Percentiles rank a stretch among this genome's conserved stretches.
These are phyloP conservation scores for Norana najaformis DNA, from an alignment of 2,888 invertebrate genomes.

Conservation along the genomic window DNA sequence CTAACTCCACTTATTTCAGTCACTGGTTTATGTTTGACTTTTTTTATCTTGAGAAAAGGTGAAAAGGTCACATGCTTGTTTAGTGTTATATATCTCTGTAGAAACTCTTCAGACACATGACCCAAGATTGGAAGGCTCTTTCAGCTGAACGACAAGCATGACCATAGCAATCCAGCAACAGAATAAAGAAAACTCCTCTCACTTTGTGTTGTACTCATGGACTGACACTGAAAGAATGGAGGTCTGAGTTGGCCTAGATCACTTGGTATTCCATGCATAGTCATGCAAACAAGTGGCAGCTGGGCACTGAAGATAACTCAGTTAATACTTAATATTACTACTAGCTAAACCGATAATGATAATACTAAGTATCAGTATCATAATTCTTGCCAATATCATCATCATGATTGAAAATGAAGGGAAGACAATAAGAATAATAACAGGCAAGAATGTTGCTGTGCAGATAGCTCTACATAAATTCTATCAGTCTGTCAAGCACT, in stretches of 20 bases:
- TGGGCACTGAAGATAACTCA: background rate
- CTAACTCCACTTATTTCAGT: background rate
- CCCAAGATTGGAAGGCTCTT: background rate
- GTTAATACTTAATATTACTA: background rate
- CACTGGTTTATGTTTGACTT: background rate
- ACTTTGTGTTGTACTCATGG: background rate
- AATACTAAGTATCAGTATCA: background rate
- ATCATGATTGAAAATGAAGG: background rate
- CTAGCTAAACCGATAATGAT: background rate
- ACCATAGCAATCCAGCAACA: background rate
- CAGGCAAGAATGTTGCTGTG: background rate
- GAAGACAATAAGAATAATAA: background rate
- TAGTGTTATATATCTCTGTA: too few species aligned
- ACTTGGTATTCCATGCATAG: too few species aligned
- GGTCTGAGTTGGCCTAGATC: background rate
- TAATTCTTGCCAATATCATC: background rate
- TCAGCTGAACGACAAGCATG: background rate
- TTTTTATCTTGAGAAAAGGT: background rate
- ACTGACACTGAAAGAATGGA: background rate
- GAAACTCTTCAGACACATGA: background rate
- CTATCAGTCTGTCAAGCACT: background rate
- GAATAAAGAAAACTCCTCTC: background rate
- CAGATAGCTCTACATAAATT: background rate
- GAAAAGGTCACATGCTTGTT: too few species aligned
- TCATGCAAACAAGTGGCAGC: background rate